phyloP scores from a whole-genome alignment of 2,888 invertebrate species.

The Fragum sueziense region DNA sequence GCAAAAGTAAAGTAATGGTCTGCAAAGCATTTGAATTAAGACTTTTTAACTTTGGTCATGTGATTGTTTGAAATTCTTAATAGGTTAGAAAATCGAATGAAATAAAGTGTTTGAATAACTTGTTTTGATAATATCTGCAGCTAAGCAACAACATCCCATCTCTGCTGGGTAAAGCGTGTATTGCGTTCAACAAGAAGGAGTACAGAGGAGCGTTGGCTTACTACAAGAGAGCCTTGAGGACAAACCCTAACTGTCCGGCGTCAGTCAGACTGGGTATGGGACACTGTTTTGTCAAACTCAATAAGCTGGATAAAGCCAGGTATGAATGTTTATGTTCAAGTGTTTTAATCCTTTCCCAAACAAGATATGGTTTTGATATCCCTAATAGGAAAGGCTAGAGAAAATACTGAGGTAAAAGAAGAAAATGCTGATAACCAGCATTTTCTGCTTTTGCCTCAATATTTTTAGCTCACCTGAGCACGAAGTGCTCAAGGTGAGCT shows the following conservation, averaged over 20 bases:
- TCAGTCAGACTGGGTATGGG: conserved; percentile 98
- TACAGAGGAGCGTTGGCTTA: conserved; percentile 97
- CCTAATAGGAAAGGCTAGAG: too few relatives aligned
- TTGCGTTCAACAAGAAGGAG: conserved; percentile 97
- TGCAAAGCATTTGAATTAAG: too few relatives aligned
- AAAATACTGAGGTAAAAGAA: too few relatives aligned
- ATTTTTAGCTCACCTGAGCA: too few relatives aligned
- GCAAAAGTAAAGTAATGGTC: too few relatives aligned
- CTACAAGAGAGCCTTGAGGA: conserved; percentile 98
- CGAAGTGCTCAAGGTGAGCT: too few relatives aligned
- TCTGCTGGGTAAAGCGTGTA: conserved; percentile 98
- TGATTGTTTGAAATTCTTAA: too few relatives aligned
- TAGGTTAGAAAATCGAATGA: background rate
- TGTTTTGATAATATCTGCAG: conserved; percentile 62
- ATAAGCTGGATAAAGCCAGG: conserved; percentile 97
- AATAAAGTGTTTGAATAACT: background rate
- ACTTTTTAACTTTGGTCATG: too few relatives aligned
- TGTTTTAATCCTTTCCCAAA: too few relatives aligned
- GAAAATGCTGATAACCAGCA: too few relatives aligned
- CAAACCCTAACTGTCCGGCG: conserved; percentile 98
- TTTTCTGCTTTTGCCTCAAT: too few relatives aligned
- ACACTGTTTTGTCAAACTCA: conserved; percentile 98
- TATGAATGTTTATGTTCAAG: conserved; percentile 76
- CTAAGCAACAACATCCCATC: conserved; percentile 97
- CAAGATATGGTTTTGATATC: too few relatives aligned